These are phyloP conservation scores for Amphipyra berbera DNA, from an alignment of 2,888 invertebrate species.

Conservation along the genomic window DNA sequence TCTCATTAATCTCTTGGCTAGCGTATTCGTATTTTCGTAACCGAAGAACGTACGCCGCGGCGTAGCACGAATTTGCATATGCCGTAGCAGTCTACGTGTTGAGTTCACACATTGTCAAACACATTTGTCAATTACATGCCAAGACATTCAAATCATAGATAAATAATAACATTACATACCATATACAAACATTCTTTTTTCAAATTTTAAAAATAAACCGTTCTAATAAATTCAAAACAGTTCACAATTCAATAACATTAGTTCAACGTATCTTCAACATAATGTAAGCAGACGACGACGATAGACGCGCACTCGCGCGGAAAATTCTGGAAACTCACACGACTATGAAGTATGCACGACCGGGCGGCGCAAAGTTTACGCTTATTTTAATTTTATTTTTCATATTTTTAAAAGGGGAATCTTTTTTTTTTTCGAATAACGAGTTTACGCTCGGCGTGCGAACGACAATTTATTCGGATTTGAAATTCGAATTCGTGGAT, in stretches of 20 bases:
- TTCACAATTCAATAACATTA: constrained; percentile 48
- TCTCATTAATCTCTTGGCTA: no score
- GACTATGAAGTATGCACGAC: constrained; percentile 70
- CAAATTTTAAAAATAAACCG: constrained; percentile 6
- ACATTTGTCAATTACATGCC: background rate
- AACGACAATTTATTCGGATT: constrained; percentile 54
- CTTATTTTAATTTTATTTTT: constrained; percentile 60
- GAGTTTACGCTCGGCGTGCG: constrained; percentile 48
- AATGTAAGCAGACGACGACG: constrained; percentile 59
- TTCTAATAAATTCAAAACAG: constrained; percentile 43
- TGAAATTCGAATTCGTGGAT: constrained; percentile 46
- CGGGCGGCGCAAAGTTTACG: constrained; percentile 68
- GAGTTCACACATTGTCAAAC: no score
- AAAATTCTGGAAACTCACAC: constrained; percentile 81
- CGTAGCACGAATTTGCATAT: no score
- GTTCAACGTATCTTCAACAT: constrained; percentile 49
- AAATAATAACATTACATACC: background rate
- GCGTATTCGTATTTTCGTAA: no score
- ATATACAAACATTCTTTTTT: background rate
- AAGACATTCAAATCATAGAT: background rate
- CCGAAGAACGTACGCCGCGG: no score
- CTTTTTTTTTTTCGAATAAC: constrained; percentile 43
- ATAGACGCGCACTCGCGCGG: constrained; percentile 75
- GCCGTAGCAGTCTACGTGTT: no score
- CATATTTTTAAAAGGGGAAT: constrained; percentile 49